phyloP scores from a whole-genome alignment of 2,797 vertebrate genomes.

The Esox lucius region DNA sequence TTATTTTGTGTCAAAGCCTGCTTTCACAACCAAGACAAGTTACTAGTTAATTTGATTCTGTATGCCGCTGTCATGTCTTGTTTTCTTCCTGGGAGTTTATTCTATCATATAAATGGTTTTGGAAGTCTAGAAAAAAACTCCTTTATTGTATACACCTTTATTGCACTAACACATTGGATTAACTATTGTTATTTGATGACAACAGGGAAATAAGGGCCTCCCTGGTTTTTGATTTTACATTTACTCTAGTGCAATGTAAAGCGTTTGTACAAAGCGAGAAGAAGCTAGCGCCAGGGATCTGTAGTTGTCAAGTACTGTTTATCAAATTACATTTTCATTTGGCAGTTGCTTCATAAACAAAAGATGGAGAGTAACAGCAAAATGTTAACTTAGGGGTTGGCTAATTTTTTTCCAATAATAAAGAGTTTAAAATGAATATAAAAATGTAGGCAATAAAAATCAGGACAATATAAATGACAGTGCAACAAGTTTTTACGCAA shows the following conservation, averaged over 20 bases:
- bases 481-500: too few species aligned
- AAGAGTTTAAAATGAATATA: too few species aligned
- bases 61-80: not conserved
- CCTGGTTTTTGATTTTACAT: conserved; percentile 41
- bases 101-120: not conserved
- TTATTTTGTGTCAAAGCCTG: not conserved
- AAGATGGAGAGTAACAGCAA: too few species aligned
- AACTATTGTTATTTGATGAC: conserved; percentile 30
- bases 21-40: not conserved
- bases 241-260: conserved; percentile 29
- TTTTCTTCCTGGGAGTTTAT: not conserved
- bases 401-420: too few species aligned
- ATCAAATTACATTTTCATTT: too few species aligned
- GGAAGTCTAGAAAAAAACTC: not conserved
- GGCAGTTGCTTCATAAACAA: too few species aligned
- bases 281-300: conserved; percentile 33
- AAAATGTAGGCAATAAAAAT: too few species aligned
- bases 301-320: too few species aligned
- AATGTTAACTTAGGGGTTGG: too few species aligned
- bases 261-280: conserved; percentile 42
- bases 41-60: not conserved
- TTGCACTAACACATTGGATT: conserved; percentile 36
- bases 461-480: too few species aligned
- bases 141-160: conserved; percentile 25
- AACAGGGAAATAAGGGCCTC: not conserved